These are phyloP conservation scores for Terebella lapidaria DNA, from an alignment of 2,888 invertebrate species.

Conservation along the genomic window DNA sequence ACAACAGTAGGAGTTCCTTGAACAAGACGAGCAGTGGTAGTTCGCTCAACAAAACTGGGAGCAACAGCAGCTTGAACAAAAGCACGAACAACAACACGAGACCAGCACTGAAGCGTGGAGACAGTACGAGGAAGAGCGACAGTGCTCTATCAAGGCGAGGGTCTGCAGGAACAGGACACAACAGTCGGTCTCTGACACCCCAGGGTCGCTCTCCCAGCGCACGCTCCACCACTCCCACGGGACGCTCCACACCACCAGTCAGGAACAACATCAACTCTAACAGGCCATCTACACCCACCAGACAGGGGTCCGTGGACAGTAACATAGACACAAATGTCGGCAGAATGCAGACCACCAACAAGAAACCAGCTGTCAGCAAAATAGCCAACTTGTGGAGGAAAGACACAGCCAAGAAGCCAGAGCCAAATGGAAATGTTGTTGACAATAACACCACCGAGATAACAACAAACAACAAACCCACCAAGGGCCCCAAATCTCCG, in stretches of 20 bases:
- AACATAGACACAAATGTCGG: background rate
- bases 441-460: slow-evolving; percentile 1
- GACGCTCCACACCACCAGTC: background rate
- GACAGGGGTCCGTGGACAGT: background rate
- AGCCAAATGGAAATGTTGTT: too few species aligned
- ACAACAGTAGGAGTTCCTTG: slow-evolving; percentile 7
- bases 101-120: slow-evolving; percentile 33
- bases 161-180: background rate
- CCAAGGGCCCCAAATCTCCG: background rate
- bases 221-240: background rate
- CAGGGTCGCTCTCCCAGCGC: background rate
- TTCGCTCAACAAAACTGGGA: slow-evolving; percentile 27
- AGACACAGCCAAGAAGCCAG: slow-evolving; percentile 52
- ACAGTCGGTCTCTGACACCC: background rate
- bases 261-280: too few species aligned
- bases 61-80: slow-evolving; percentile 31
- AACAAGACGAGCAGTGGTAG: slow-evolving; percentile 19
- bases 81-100: slow-evolving; percentile 28
- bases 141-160: slow-evolving; percentile 1
- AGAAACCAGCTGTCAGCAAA: slow-evolving; percentile 61
- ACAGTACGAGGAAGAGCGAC: background rate
- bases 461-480: background rate
- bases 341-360: slow-evolving; percentile 30
- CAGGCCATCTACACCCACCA: background rate
- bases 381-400: slow-evolving; percentile 77